Conservation (phyloP, 2,888 invertebrate genomes). For the Acleris literana region DNA sequence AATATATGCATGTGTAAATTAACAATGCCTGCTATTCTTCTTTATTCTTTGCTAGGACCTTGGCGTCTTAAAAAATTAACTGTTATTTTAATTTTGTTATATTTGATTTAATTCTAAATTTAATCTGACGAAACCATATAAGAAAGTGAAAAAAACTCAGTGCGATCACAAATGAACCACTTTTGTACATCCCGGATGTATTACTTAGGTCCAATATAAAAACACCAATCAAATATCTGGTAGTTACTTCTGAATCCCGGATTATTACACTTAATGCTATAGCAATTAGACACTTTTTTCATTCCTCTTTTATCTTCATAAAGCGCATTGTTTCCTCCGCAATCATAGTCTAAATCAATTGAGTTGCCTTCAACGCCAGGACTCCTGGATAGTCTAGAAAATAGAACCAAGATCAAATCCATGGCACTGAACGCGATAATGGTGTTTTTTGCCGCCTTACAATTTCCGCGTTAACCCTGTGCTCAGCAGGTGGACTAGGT, state of each 20-base stretch:
- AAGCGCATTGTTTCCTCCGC: slow-evolving; percentile 19
- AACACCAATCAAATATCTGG: slow-evolving; percentile 7
- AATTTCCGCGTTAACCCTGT: slow-evolving; percentile 61
- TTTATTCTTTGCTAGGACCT: too few species aligned
- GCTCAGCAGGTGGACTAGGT: slow-evolving; percentile 56
- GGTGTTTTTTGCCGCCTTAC: slow-evolving; percentile 56
- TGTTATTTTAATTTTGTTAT: too few species aligned
- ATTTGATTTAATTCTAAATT: too few species aligned
- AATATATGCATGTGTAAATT: too few species aligned
- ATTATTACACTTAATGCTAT: background rate
- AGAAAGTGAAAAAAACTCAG: too few species aligned
- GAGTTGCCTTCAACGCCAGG: slow-evolving; percentile 4
- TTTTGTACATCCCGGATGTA: too few species aligned
- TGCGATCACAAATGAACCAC: too few species aligned
- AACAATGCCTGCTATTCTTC: too few species aligned
- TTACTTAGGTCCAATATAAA: background rate
- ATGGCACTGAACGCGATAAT: slow-evolving; percentile 40
- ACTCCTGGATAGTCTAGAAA: too few species aligned
- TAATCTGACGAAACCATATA: too few species aligned
- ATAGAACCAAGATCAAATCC: too few species aligned
- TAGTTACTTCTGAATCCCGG: background rate
- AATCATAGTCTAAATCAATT: slow-evolving; percentile 33
- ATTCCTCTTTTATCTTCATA: background rate
- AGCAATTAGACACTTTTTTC: slow-evolving; percentile 2
- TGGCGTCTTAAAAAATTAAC: too few species aligned